Evolutionary conservation across 37 sponge, comb jelly and placozoan genomes (phyloP), one percentile per base, ranked within the genome.

Genomic region (Mnemiopsis leidyi): DNA sequence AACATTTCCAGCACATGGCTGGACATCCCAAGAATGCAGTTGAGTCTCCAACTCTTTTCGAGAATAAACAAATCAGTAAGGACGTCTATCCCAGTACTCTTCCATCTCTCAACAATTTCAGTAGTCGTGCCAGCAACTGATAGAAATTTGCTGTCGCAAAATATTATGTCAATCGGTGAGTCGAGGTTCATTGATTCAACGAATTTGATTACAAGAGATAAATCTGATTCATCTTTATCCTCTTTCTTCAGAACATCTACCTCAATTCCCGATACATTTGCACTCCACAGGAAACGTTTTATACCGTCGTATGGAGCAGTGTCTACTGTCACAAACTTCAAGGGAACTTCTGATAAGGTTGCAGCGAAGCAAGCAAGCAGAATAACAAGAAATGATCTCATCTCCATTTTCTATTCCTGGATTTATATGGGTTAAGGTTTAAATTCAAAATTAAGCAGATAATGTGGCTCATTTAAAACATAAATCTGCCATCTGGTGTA

Each of bases 231-330:
- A 28, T 77, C 1, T 33, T 26, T 16, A 1, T 1, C 36, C 9
- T 33, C 36, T 31, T 77, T 34, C 32, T 77, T 36, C 18, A 77
- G 16, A 16, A 77, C 35, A 32, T 77, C 35, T 1, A 77, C 35
- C 36, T 77, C 79, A 20, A 32, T 77, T 34, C 35, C 79, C 30
- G 26, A 77, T 1, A 34, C 36, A 16, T 77, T 28, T 9, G 79
- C 79, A 77, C 79, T 77, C 79, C 79, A 77, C 5, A 77, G 79
- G 36, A 77, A 77, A 34, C 79, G 79, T 77, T 77, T 77, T 2
- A 32, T 77, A 20, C 79, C 79, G 33, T 77, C 79, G 32, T 77
- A 16, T 5, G 79, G 79, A 34, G 79, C 26, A 21, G 79, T 77
- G 32, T 77, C 36, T 16, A 77, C 21, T 31, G 79, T 77, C 32